Evolutionary conservation across 2,888 invertebrate genomes (phyloP), one percentile per base, ranked within the genome.

Genomic region (Thereva nobilitata): DNA sequence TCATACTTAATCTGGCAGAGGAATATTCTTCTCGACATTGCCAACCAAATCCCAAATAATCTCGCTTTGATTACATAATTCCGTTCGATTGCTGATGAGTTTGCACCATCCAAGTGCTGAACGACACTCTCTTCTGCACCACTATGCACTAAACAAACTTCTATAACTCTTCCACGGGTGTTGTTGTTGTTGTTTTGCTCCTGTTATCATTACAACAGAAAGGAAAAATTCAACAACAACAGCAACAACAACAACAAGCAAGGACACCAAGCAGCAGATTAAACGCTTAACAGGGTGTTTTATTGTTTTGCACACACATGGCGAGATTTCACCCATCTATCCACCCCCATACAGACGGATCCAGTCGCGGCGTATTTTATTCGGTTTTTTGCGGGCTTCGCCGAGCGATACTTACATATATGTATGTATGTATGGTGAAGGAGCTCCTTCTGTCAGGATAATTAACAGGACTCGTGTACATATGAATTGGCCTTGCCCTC

Each of bases 201-300:
- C 54, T 10, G n/a, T 40, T 35, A 23, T 44, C 12, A 44, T 12
- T 50, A 35, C 23, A 52, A 40, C 42, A 38, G 42, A 47, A 12
- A 47, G 38, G 23, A 55, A 55, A 64, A 44, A 44, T 42, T 12
- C 37, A n/a, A 35, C 4, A 44, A 44, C 53, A 64, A 64, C 4
- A 10, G 5, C 10, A 7, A 8, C 5, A 12, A 12, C 12, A 47
- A 47, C 12, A n/a, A n/a, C n/a, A n/a, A n/a, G n/a, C n/a, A 12
- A 47, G 5, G 54, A 54, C 53, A 55, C 64, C 53, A 57, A 59
- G 67, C 64, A 67, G 65, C 52, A 64, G 69, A 69, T 69, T 69
- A 69, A 69, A 69, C 66, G 69, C 69, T 69, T 69, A 69, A 69
- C 69, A 50, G 69, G 66, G 69, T 67, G 66, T 69, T 69, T 67